Evolutionary conservation across 2,113 vertebrate genomes (phyloP).

Genomic region (Nerophis ophidion): DNA sequence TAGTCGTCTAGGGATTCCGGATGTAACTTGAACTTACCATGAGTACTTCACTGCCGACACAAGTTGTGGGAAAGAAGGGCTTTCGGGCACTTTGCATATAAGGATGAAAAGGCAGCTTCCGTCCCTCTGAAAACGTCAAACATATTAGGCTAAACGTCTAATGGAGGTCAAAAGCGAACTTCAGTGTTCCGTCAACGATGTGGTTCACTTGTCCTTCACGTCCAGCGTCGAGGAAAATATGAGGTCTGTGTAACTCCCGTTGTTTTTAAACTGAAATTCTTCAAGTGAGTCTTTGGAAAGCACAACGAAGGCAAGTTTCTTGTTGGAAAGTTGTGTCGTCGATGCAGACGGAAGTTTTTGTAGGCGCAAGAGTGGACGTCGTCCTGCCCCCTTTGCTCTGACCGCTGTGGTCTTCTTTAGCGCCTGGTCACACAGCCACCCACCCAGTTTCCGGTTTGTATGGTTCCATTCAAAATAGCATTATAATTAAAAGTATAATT

Average conservation of each 20-base stretch:
- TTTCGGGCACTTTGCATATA: not conserved
- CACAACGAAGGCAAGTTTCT: not conserved
- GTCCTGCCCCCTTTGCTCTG: constrained; percentile 54
- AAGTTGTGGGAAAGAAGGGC: constrained; percentile 7
- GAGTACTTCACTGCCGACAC: constrained; percentile 6
- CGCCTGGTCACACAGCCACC: not conserved
- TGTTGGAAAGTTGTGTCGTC: constrained; percentile 17
- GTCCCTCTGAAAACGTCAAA: not conserved
- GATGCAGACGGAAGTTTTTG: constrained; percentile 55
- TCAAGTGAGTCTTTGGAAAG: not conserved
- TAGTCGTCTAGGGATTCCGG: not conserved
- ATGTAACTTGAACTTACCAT: constrained; percentile 32
- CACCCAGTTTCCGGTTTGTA: constrained; percentile 17
- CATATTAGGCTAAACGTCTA: not conserved
- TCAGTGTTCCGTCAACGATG: constrained; percentile 1
- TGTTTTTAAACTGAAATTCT: not conserved
- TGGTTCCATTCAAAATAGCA: not conserved
- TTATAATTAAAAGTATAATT: not conserved
- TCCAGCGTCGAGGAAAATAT: not conserved
- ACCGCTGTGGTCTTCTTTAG: constrained; percentile 19
- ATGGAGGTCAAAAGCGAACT: not conserved
- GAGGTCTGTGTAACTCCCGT: not conserved
- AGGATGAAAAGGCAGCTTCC: not conserved
- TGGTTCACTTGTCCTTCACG: constrained; percentile 22
- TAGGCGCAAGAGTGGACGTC: constrained; percentile 46